Conservation (phyloP, 2,113 vertebrate species). For the Embiotoca jacksoni region DNA sequence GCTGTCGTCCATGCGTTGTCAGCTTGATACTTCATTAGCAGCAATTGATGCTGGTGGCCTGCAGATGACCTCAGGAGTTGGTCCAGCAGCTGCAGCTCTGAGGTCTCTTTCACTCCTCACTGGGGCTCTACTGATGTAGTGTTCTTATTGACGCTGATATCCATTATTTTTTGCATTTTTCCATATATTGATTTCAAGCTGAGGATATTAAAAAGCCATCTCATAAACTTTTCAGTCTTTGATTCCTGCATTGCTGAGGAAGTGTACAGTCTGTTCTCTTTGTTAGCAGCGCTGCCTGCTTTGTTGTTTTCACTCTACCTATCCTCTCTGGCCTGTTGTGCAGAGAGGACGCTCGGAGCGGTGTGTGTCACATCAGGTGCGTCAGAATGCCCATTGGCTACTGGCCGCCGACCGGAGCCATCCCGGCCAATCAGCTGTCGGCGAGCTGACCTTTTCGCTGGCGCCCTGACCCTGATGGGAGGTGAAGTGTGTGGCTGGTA, state of each 20-base stretch:
- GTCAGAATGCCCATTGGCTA: slow-evolving; percentile 80
- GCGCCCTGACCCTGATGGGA: slow-evolving; percentile 81
- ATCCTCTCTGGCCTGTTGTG: slow-evolving; percentile 62
- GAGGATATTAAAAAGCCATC: slow-evolving; percentile 42
- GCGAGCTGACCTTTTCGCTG: slow-evolving; percentile 79
- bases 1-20: slow-evolving; percentile 35
- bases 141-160: slow-evolving; percentile 32
- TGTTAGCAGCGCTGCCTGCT: slow-evolving; percentile 39
- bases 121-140: slow-evolving; percentile 7
- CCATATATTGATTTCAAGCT: slow-evolving; percentile 24
- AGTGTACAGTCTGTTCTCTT: slow-evolving; percentile 58
- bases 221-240: slow-evolving; percentile 44
- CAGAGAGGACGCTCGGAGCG: slow-evolving; percentile 60
- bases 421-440: slow-evolving; percentile 79
- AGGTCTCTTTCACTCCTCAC: slow-evolving; percentile 37
- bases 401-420: slow-evolving; percentile 61
- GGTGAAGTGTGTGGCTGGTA: slow-evolving; percentile 83
- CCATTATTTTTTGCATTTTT: slow-evolving; percentile 9
- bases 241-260: slow-evolving; percentile 43
- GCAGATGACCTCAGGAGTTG: slow-evolving; percentile 53
- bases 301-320: slow-evolving; percentile 66
- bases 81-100: slow-evolving; percentile 56
- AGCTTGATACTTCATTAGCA: slow-evolving; percentile 60
- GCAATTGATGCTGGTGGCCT: slow-evolving; percentile 54
- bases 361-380: slow-evolving; percentile 82